Evolutionary conservation across 1,140 invertebrate species (phyloP).

Genomic region (Drosophila lini): DNA sequence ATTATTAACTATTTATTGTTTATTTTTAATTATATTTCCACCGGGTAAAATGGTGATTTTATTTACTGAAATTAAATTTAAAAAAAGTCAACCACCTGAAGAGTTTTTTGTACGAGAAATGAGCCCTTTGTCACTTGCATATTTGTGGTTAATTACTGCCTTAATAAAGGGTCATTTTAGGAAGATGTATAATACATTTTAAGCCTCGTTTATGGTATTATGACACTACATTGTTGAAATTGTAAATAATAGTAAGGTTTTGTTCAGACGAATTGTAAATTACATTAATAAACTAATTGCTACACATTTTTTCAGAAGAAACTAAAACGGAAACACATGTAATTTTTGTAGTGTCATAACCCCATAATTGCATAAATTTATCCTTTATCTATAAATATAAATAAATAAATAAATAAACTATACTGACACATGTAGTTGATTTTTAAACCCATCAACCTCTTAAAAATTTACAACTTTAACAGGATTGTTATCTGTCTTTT

Average conservation of each 20-base stretch:
- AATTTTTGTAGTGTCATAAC: neutral
- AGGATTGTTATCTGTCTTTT: neutral
- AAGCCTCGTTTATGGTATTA: neutral
- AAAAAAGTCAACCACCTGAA: neutral
- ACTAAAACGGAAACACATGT: no score
- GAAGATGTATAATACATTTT: neutral
- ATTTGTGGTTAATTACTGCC: neutral
- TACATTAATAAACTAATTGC: no score
- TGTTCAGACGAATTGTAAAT: no score
- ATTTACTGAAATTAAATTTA: neutral
- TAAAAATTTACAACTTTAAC: constrained; percentile 1
- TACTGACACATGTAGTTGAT: neutral
- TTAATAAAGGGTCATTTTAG: neutral
- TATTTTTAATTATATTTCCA: neutral
- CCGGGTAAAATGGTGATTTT: neutral
- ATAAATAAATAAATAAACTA: no score
- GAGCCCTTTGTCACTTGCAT: neutral
- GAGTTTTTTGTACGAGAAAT: neutral
- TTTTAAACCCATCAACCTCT: constrained; percentile 1
- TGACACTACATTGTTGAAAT: neutral
- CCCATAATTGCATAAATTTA: neutral
- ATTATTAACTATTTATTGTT: neutral
- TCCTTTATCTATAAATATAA: no score
- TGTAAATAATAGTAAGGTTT: no score
- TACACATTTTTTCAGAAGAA: no score